These are phyloP conservation scores for Mastacembelus armatus DNA, from an alignment of 2,797 vertebrate genomes.

Conservation along the genomic window DNA sequence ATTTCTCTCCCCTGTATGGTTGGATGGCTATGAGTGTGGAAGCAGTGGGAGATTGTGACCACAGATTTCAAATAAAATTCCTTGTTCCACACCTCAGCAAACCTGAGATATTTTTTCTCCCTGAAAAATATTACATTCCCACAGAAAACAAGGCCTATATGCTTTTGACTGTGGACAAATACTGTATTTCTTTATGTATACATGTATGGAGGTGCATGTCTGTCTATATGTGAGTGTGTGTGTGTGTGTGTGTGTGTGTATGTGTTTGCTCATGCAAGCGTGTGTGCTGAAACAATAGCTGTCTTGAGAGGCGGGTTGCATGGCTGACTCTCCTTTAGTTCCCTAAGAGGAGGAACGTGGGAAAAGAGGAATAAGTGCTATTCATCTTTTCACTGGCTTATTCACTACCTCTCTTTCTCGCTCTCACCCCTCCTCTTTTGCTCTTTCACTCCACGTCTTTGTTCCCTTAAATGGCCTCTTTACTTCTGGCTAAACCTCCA, in stretches of 20 bases:
- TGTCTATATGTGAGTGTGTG: constrained; percentile 23
- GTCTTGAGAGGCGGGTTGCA: constrained; percentile 76
- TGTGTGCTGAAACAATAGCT: constrained; percentile 74
- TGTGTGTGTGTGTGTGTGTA: constrained; percentile 33
- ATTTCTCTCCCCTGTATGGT: constrained; percentile 42
- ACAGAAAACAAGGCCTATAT: constrained; percentile 16
- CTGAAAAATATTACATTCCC: constrained; percentile 31
- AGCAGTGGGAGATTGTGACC: constrained; percentile 44
- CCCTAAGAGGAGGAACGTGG: constrained; percentile 79
- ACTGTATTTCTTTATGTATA: constrained; percentile 16
- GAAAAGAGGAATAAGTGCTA: constrained; percentile 85
- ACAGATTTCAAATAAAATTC: constrained; percentile 44
- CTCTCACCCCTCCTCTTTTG: constrained; percentile 62
- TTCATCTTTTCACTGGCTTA: constrained; percentile 82
- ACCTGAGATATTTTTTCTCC: constrained; percentile 19
- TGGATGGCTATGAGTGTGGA: constrained; percentile 23
- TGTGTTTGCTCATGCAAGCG: constrained; percentile 61
- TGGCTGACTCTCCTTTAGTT: constrained; percentile 77
- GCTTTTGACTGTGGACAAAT: constrained; percentile 8
- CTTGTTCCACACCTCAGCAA: constrained; percentile 16
- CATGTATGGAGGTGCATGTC: constrained; percentile 12
- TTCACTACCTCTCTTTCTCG: constrained; percentile 71
- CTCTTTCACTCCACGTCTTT: constrained; percentile 76
- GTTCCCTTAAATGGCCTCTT: constrained; percentile 83
- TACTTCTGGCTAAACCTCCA: constrained; percentile 71